phyloP scores from a whole-genome alignment of 2,113 vertebrate genomes.

The Apodemus speciosus region DNA sequence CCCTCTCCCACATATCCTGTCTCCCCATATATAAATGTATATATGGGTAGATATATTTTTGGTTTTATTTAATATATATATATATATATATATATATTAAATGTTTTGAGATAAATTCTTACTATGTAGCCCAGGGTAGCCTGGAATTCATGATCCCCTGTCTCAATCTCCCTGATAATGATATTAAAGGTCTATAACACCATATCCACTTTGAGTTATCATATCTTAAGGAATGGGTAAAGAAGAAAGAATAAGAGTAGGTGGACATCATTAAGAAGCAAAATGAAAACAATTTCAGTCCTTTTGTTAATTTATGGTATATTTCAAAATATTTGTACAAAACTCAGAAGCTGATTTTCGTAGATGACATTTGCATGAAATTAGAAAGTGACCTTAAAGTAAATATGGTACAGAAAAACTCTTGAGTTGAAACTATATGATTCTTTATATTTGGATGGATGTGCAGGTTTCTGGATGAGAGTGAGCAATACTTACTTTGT shows the following conservation, averaged over 20 bases:
- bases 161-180: too few species aligned
- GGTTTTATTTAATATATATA: neutral
- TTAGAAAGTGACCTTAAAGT: neutral
- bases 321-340: constrained; percentile 47
- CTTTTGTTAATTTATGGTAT: neutral
- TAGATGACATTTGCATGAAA: neutral
- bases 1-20: too few species aligned
- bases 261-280: neutral
- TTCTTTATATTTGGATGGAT: neutral
- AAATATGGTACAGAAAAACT: neutral
- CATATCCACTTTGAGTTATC: neutral
- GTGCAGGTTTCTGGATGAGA: neutral
- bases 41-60: neutral
- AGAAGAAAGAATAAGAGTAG: neutral
- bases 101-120: neutral
- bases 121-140: too few species aligned
- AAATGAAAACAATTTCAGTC: neutral
- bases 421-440: neutral
- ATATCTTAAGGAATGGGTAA: neutral
- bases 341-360: neutral
- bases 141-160: neutral
- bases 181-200: neutral
- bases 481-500: constrained; percentile 53
- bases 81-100: neutral
- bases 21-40: neutral